phyloP scores from a whole-genome alignment of 2,113 vertebrate species.

The Cricetomys ansorgei region DNA sequence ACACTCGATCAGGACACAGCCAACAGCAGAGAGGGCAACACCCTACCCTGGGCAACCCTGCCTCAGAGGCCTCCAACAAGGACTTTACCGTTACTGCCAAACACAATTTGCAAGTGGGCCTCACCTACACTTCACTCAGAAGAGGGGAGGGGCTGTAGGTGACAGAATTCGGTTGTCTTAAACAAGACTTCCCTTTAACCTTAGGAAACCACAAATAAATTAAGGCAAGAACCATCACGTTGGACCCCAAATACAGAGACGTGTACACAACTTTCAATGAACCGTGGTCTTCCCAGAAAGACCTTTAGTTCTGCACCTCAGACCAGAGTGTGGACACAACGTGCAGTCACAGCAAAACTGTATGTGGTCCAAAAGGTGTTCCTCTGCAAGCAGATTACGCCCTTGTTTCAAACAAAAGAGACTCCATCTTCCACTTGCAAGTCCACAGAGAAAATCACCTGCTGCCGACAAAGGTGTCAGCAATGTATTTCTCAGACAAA shows the following conservation, averaged over 20 bases:
- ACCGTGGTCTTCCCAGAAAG: background rate
- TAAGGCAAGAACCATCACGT: slow-evolving; percentile 45
- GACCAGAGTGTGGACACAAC: background rate
- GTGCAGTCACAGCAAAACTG: background rate
- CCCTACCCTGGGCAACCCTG: background rate
- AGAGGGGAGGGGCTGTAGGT: background rate
- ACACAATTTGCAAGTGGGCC: background rate
- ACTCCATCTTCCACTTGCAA: background rate
- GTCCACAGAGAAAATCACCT: background rate
- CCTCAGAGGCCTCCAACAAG: slow-evolving; percentile 14
- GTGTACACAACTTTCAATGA: background rate
- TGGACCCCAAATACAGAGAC: slow-evolving; percentile 46
- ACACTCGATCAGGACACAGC: no score
- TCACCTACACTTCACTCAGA: background rate
- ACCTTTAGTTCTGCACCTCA: slow-evolving; percentile 55
- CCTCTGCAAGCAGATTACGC: background rate
- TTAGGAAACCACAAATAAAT: background rate
- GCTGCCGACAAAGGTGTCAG: background rate
- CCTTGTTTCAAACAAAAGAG: background rate
- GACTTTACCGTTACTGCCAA: background rate
- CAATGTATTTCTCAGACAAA: background rate
- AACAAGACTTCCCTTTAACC: slow-evolving; percentile 33
- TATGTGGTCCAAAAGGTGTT: background rate
- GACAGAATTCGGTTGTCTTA: slow-evolving; percentile 31
- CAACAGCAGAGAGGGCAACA: background rate